Base-by-base conservation (phyloP, 2,888 invertebrate genomes). In the Eustalomyia histrio region DNA sequence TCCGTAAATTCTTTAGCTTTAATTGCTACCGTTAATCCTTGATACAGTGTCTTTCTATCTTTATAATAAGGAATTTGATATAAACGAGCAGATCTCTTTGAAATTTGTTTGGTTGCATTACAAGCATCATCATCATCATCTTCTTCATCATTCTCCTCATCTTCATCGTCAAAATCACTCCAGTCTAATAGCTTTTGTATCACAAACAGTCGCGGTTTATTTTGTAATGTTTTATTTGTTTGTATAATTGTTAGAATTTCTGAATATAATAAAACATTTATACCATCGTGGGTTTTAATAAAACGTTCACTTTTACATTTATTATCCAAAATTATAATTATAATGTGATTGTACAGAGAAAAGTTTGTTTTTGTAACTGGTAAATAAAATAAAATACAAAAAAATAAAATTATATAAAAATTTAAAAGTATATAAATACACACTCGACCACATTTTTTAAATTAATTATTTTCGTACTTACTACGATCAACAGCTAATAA, bases 241-340 rank as follows among this genome's bases (percentile, higher is more conserved):
- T 61, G 63, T 10, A 82, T 60, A 12, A 53, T 16, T 6, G 76
- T 78, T 8, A 83, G 33, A 21, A 82, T 60, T 74, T 83, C 76
- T 5, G 73, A 47, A 52, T 82, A n/a, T 9, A 82, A 16, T 0
- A 67, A 29, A 24, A 83, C 33, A n/a, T 63, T 18, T 55, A n/a
- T 9, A n/a, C 71, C 55, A 68, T 80, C 82, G 5, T 29, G 39
- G 9, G 76, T 79, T 18, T 16, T 8, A 43, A 83, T 57, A n/a
- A 74, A 50, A 29, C 68, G 60, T 14, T 43, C 35, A 50, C 58
- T 74, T 8, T 35, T 5, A 33, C 74, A 76, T 16, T 52, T 61
- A 33, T 83, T 79, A 47, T 83, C 83, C 63, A 83, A 61, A 29
- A 82, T 68, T 17, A 83, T 50, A 14, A 83, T 14, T 2, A 43